Percentiles rank a stretch among this genome's conserved stretches.
Evolutionary conservation across 2,888 invertebrate genomes (phyloP).

Genomic region (Nomada fabriciana): DNA sequence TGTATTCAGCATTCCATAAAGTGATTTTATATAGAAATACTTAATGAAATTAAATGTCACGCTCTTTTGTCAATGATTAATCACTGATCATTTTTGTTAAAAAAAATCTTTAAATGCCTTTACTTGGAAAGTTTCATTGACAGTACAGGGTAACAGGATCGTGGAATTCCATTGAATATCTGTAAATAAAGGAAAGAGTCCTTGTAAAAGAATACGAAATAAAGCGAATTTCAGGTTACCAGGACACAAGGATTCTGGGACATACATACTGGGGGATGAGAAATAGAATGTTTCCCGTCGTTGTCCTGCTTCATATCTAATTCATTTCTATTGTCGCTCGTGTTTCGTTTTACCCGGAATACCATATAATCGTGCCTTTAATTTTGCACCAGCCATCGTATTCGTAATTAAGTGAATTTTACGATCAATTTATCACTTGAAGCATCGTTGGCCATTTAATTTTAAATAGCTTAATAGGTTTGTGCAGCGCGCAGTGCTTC

Average conservation of each 20-base stretch:
- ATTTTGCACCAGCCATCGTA: neutral
- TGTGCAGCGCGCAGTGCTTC: neutral
- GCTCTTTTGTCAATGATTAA: neutral
- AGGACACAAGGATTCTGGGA: conserved; percentile 48
- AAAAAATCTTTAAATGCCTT: neutral
- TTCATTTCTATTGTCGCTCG: conserved; percentile 44
- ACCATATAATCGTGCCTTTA: neutral
- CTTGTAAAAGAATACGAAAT: conserved; percentile 31
- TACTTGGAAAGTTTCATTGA: neutral
- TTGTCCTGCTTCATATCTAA: conserved; percentile 47
- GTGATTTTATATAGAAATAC: too few species aligned
- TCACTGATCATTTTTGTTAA: neutral
- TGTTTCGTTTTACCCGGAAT: conserved; percentile 7
- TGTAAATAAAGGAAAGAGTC: conserved; percentile 14
- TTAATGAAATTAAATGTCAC: neutral
- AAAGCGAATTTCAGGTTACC: conserved; percentile 46
- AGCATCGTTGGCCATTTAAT: neutral
- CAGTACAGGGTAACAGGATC: neutral
- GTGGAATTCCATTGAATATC: neutral
- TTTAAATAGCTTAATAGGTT: neutral
- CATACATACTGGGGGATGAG: neutral
- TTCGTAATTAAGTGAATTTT: neutral
- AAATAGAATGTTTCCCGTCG: conserved; percentile 37
- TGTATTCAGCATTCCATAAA: neutral
- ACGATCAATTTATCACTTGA: neutral